Percentiles rank a stretch among this genome's conserved stretches.
Evolutionary conservation across 2,888 invertebrate genomes (phyloP).

Genomic region (Horisme vitalbata): DNA sequence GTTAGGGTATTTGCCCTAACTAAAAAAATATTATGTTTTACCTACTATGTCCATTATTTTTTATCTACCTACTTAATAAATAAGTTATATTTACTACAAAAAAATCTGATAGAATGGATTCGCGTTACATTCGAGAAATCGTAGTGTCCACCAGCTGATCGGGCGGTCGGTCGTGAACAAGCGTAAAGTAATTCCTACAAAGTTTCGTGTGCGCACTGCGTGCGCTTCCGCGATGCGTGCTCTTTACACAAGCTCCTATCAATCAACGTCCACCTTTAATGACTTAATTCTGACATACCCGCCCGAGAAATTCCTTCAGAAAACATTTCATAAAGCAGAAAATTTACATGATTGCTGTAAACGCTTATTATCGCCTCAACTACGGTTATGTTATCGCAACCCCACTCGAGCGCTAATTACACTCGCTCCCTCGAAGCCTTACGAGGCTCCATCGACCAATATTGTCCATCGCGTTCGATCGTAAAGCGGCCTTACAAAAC

Average conservation of each 20-base stretch:
- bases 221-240: constrained; percentile 70
- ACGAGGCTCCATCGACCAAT: constrained; percentile 66
- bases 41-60: too few relatives aligned
- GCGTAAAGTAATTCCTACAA: constrained; percentile 37
- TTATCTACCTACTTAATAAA: too few relatives aligned
- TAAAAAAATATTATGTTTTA: too few relatives aligned
- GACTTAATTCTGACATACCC: constrained; percentile 74
- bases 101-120: not conserved
- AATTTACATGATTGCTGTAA: constrained; percentile 60
- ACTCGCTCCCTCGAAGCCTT: constrained; percentile 59
- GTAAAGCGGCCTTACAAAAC: constrained; percentile 72
- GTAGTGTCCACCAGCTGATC: constrained; percentile 29
- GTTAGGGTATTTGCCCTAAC: too few relatives aligned
- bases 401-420: constrained; percentile 40
- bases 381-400: constrained; percentile 38
- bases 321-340: constrained; percentile 60
- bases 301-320: constrained; percentile 49
- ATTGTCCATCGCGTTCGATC: constrained; percentile 63
- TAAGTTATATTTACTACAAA: too few relatives aligned
- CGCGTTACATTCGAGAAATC: constrained; percentile 5
- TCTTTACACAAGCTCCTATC: constrained; percentile 64
- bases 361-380: constrained; percentile 59
- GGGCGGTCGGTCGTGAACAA: constrained; percentile 42
- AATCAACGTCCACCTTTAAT: constrained; percentile 75
- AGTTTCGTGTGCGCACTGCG: constrained; percentile 59